Percentiles rank a stretch among this genome's conserved stretches.
Conservation (phyloP, 2,888 invertebrate species). For the Ichneumon xanthorius region DNA sequence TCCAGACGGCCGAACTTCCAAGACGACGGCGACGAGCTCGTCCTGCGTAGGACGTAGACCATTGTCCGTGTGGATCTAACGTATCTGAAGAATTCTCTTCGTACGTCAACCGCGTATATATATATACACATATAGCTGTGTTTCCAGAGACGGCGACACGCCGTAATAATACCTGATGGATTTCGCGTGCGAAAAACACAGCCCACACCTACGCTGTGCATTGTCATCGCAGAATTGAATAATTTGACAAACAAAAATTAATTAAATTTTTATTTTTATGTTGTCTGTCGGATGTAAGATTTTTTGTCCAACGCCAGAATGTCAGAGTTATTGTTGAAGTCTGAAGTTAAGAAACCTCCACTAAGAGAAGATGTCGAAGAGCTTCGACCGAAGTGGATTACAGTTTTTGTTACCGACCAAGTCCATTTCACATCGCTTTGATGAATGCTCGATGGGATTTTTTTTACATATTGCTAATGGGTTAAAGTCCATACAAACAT, state of each 20-base stretch:
- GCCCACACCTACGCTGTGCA: slow-evolving; percentile 55
- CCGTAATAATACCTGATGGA: slow-evolving; percentile 45
- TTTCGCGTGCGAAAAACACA: slow-evolving; percentile 45
- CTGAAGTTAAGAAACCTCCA: not conserved
- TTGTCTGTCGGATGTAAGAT: not conserved
- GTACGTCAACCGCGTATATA: not conserved
- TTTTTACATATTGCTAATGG: not conserved
- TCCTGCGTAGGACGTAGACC: slow-evolving; percentile 59
- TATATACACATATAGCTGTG: not conserved
- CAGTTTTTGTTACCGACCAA: not conserved
- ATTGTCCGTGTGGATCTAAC: slow-evolving; percentile 58
- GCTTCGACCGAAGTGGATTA: not conserved
- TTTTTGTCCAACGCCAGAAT: not conserved
- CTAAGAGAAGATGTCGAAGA: not conserved
- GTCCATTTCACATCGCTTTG: not conserved
- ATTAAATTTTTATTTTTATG: too few relatives aligned
- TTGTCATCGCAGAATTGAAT: slow-evolving; percentile 57
- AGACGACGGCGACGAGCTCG: slow-evolving; percentile 38
- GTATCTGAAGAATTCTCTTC: slow-evolving; percentile 64
- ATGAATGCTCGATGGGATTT: not conserved
- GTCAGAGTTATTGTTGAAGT: not conserved
- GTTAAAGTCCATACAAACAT: not conserved
- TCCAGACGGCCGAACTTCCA: slow-evolving; percentile 27
- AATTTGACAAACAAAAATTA: slow-evolving; percentile 41
- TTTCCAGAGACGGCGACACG: slow-evolving; percentile 19